Percentiles rank a stretch among this genome's conserved stretches.
phyloP scores from a whole-genome alignment of 2,797 vertebrate genomes.

The Dermochelys coriacea region DNA sequence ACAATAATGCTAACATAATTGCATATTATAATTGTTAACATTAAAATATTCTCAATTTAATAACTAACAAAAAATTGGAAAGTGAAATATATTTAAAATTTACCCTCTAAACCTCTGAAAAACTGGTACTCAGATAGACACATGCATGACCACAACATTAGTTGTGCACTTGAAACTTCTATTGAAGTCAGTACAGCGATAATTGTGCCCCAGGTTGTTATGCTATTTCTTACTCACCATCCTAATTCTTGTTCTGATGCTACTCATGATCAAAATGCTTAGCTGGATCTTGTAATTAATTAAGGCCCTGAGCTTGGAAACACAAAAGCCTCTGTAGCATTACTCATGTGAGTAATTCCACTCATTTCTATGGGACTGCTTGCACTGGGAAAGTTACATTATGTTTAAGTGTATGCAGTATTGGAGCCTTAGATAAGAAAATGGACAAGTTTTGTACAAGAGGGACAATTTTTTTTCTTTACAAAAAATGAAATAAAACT shows the following conservation, averaged over 20 bases:
- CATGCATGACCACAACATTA: neutral
- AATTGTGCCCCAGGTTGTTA: neutral
- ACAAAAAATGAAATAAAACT: neutral
- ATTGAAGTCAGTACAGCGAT: neutral
- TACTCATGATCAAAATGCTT: neutral
- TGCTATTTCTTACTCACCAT: neutral
- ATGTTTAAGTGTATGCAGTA: neutral
- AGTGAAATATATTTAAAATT: neutral
- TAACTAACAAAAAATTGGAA: neutral
- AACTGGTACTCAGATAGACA: neutral
- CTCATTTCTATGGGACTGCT: too few relatives aligned
- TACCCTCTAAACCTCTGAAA: neutral
- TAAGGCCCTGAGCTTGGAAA: neutral
- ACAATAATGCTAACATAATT: neutral
- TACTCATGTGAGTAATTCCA: neutral
- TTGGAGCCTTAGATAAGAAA: neutral
- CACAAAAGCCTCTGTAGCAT: neutral
- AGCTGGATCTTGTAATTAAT: neutral
- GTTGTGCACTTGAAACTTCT: neutral
- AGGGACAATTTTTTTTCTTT: neutral
- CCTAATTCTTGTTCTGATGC: neutral
- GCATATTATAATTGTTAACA: neutral
- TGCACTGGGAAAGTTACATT: neutral
- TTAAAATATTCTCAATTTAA: neutral
- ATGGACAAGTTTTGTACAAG: neutral